phyloP scores from a whole-genome alignment of 2,888 invertebrate genomes.

The Chrysomela aeneicollis region DNA sequence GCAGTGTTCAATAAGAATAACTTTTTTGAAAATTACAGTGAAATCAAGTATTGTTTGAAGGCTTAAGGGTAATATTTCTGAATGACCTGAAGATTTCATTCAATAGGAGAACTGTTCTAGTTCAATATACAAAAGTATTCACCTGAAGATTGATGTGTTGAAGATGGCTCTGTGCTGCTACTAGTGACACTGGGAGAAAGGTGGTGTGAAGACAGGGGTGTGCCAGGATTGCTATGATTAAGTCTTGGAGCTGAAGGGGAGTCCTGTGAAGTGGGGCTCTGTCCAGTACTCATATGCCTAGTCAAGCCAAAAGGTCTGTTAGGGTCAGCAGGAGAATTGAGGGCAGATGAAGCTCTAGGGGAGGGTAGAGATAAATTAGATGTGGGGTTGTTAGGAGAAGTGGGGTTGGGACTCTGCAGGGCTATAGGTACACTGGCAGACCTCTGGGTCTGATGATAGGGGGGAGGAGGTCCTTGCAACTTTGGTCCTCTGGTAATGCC shows the following conservation, averaged over 20 bases:
- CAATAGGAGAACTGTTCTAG: too few species aligned
- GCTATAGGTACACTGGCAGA: constrained; percentile 79
- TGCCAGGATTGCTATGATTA: constrained; percentile 76
- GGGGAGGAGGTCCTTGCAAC: constrained; percentile 79
- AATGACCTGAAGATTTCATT: too few species aligned
- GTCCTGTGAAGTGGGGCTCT: constrained; percentile 70
- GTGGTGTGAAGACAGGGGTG: constrained; percentile 70
- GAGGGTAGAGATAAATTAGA: constrained; percentile 78
- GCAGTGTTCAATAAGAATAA: too few species aligned
- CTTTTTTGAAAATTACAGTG: too few species aligned
- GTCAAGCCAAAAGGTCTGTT: constrained; percentile 64
- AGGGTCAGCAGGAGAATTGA: constrained; percentile 75
- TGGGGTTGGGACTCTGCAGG: constrained; percentile 76
- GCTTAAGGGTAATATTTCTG: too few species aligned
- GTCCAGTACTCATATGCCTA: constrained; percentile 66
- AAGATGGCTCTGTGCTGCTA: constrained; percentile 58
- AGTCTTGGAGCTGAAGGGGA: constrained; percentile 65
- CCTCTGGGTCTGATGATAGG: constrained; percentile 77
- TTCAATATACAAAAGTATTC: constrained; percentile 33
- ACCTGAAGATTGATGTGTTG: constrained; percentile 60
- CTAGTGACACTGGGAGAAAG: constrained; percentile 66
- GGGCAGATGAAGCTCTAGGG: constrained; percentile 72
- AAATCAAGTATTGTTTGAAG: too few species aligned
- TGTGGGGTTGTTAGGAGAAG: constrained; percentile 76
- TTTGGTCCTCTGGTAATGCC: constrained; percentile 53